phyloP scores from a whole-genome alignment of 2,888 invertebrate genomes.

The Pseudeuparius sepicola region DNA sequence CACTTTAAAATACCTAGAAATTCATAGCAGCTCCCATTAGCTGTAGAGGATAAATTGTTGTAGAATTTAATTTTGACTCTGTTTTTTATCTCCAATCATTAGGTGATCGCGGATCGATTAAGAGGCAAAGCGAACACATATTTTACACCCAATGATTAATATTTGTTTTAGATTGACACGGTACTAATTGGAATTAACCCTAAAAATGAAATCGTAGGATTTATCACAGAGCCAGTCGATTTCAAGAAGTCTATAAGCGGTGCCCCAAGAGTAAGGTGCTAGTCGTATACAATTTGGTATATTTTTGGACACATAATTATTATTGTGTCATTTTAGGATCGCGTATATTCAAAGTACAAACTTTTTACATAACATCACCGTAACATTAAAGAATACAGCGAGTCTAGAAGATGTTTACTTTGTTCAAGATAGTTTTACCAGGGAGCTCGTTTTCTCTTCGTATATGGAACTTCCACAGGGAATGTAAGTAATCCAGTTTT shows the following conservation, averaged over 20 bases:
- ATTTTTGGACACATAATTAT: too few relatives aligned
- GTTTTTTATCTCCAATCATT: too few relatives aligned
- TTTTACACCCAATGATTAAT: too few relatives aligned
- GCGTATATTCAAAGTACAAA: conserved; percentile 33
- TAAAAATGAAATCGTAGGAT: conserved; percentile 42
- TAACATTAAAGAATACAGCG: conserved; percentile 30
- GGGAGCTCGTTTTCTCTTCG: conserved; percentile 46
- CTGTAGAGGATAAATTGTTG: too few relatives aligned
- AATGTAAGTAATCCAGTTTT: conserved; percentile 39
- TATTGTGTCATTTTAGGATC: conserved; percentile 32
- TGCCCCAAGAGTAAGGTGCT: conserved; percentile 52
- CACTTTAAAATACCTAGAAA: too few relatives aligned
- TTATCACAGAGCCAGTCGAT: conserved; percentile 47
- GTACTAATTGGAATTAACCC: conserved; percentile 35
- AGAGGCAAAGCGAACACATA: too few relatives aligned
- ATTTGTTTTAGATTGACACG: conserved; percentile 37
- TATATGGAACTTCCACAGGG: conserved; percentile 52
- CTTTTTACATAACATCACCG: conserved; percentile 32
- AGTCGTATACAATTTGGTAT: too few relatives aligned
- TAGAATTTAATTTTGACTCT: too few relatives aligned
- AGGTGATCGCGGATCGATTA: too few relatives aligned
- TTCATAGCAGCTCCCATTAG: too few relatives aligned
- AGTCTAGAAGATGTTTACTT: conserved; percentile 47
- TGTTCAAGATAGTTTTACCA: conserved; percentile 38
- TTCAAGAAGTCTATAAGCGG: conserved; percentile 51